Evolutionary conservation across 2,113 vertebrate species (phyloP), one percentile per base, ranked within the genome.

Genomic region (Leptocoma aspasia): DNA sequence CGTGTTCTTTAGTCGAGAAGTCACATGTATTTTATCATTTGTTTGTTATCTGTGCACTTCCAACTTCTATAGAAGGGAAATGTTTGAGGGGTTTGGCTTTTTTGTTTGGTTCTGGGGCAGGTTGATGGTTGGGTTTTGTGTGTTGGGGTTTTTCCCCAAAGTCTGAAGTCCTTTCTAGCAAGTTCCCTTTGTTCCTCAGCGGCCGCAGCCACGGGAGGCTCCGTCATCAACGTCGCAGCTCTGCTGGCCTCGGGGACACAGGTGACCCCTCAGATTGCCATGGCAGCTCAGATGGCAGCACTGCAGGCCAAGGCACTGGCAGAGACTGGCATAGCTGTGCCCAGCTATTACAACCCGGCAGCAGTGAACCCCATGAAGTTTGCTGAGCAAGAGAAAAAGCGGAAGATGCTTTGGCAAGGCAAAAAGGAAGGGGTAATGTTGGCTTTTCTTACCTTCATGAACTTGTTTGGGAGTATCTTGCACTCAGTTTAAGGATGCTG

Each of bases 211-310:
- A 98, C 98, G 4, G 97, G 99, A n/a, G 98, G 98, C 77, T 99
- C 99, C 0, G 98, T 98, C 28, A 98, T 99, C 85, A 99, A 99
- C 7, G 99, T 99, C 27, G 99, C 99, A 4, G 99, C 99, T 50
- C 98, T 99, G 35, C 97, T 99, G 97, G 99, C 99, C 0, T 99
- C 99, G 2, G 99, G 99, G 85, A 99, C 99, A 4, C 99, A 99
- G 95, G 99, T 99, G 86, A 99, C 99, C 27, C 99, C 99, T 90
- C 99, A 99, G 94, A 99, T 99, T 13, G 99, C 99, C 44, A 99
- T 99, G 99, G 99, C 99, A 53, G 99, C 99, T 57, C 99, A 99
- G 61, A 99, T 99, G 99, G 99, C 99, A 71, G 99, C 99, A 1
- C 97, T 99, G 27, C 99, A 99, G 94, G 99, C 99, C 10, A 99